A percentile compares a stretch with the other conserved stretches of the same genome.
Evolutionary conservation across 2,797 vertebrate species (phyloP).

Genomic region (Microctenopoma stevenorrisi): DNA sequence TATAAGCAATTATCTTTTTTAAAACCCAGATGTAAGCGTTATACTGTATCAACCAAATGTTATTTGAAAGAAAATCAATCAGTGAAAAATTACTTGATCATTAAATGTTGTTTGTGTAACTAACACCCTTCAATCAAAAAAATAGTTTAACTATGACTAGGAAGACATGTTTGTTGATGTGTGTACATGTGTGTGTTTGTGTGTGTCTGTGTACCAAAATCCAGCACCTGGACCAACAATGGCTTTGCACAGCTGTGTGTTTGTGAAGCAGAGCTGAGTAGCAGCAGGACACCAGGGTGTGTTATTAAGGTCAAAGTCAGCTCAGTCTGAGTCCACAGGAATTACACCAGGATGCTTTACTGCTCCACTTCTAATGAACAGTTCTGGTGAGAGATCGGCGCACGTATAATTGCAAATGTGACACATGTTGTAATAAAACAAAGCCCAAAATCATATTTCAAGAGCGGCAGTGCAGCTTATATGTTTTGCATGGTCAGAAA

Average conservation of each 20-base stretch:
- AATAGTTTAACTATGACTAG: background rate
- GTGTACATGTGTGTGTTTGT: conserved; percentile 36
- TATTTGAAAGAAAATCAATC: background rate
- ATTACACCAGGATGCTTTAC: conserved; percentile 55
- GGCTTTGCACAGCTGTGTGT: conserved; percentile 67
- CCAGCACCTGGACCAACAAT: conserved; percentile 76
- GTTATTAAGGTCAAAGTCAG: conserved; percentile 75
- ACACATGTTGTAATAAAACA: conserved; percentile 61
- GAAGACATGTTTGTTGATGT: conserved; percentile 52
- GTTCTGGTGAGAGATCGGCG: conserved; percentile 64
- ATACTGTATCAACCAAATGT: background rate
- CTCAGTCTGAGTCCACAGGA: conserved; percentile 66
- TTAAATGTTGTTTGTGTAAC: background rate
- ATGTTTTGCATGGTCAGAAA: conserved; percentile 22
- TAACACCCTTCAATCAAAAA: background rate
- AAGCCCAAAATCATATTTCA: conserved; percentile 61
- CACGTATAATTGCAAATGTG: conserved; percentile 74
- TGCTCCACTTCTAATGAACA: conserved; percentile 65
- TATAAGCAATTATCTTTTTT: background rate
- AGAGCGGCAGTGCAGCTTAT: conserved; percentile 20
- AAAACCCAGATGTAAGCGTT: background rate
- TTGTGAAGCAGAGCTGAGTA: conserved; percentile 62
- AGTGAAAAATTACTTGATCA: too few relatives aligned
- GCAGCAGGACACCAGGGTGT: conserved; percentile 71
- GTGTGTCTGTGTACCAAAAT: conserved; percentile 25